Percentiles rank a stretch among this genome's conserved stretches.
Conservation (phyloP, 1,140 invertebrate species). For the Cephus cinctus region DNA sequence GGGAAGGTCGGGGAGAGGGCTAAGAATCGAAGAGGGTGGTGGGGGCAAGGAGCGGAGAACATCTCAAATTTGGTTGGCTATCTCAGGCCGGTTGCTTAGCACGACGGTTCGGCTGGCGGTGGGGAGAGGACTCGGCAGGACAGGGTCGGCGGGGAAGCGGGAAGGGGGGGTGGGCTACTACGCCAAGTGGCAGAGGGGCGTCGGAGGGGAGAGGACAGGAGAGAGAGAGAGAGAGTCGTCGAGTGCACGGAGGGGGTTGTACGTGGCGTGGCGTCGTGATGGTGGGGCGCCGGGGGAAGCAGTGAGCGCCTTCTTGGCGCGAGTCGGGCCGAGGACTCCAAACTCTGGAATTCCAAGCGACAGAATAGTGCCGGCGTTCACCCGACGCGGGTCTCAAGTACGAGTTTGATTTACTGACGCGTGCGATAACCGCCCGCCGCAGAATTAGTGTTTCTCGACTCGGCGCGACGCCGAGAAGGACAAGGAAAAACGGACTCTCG, state of each 20-base stretch:
- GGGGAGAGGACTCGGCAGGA: background rate
- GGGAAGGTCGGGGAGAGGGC: slow-evolving; percentile 8
- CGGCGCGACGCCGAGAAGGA: background rate
- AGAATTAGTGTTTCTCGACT: too few species aligned
- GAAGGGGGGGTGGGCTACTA: slow-evolving; percentile 15
- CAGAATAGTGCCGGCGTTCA: slow-evolving; percentile 41
- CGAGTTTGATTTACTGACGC: too few species aligned
- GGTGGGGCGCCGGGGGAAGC: too few species aligned
- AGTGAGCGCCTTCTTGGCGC: slow-evolving; percentile 35
- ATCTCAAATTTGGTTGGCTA: slow-evolving; percentile 53
- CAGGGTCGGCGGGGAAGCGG: slow-evolving; percentile 2
- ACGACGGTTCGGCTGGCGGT: slow-evolving; percentile 9
- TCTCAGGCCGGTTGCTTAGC: slow-evolving; percentile 29
- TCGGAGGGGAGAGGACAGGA: slow-evolving; percentile 18
- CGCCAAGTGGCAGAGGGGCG: slow-evolving; percentile 10
- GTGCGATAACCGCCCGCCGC: too few species aligned
- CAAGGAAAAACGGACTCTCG: too few species aligned
- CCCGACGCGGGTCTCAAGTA: slow-evolving; percentile 30
- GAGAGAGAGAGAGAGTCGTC: slow-evolving; percentile 13
- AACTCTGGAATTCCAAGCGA: slow-evolving; percentile 44
- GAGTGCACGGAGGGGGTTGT: too few species aligned
- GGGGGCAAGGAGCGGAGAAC: slow-evolving; percentile 35
- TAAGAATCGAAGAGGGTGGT: slow-evolving; percentile 12
- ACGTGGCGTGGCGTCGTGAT: too few species aligned
- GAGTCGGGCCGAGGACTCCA: slow-evolving; percentile 34